Evolutionary conservation across 2,797 vertebrate genomes (phyloP), one percentile per base, ranked within the genome.

Genomic region (Pteronotus mesoamericanus): DNA sequence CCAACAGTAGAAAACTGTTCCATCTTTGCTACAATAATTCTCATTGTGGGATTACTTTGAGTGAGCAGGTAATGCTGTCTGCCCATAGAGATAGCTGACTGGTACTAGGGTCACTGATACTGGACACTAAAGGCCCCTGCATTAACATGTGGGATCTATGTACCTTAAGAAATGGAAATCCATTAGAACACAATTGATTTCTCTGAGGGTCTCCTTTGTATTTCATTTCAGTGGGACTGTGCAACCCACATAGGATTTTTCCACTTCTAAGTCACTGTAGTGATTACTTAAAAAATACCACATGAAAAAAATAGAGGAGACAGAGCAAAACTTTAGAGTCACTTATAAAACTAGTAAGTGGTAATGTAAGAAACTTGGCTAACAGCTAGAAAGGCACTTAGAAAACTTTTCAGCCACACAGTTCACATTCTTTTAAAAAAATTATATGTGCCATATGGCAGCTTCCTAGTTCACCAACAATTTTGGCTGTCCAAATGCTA

Each of bases 401-500:
- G 75, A 91, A 75, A 80, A 88, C 8, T 37, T 44, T 96, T 34
- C 84, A 78, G 44, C 89, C 72, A 83, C 16, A 48, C 0, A 89
- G 75, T 22, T 94, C 51, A 85, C 18, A 42, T 12, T 85, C 29
- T 46, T 89, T 75, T 37, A 26, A 74, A 94, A 91, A 86, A 37
- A 34, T 53, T 24, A 0, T 32, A 92, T 15, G 5, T 80, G 46
- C 12, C 29, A 68, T n/a, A 59, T 48, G 42, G 42, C 42, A 96
- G 71, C 32, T 87, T 91, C 44, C 15, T 74, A 44, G 22, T 78
- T 92, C 26, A 74, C 10, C 1, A 57, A 72, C 2, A 61, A 71
- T 32, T 94, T 78, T 90, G 95, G 46, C 26, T 95, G 57, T 44
- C 10, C 42, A 95, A 89, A 88, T 92, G 29, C 24, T 92, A 93